Conservation (phyloP, 2,888 invertebrate genomes). For the Hirudinaria manillensis region DNA sequence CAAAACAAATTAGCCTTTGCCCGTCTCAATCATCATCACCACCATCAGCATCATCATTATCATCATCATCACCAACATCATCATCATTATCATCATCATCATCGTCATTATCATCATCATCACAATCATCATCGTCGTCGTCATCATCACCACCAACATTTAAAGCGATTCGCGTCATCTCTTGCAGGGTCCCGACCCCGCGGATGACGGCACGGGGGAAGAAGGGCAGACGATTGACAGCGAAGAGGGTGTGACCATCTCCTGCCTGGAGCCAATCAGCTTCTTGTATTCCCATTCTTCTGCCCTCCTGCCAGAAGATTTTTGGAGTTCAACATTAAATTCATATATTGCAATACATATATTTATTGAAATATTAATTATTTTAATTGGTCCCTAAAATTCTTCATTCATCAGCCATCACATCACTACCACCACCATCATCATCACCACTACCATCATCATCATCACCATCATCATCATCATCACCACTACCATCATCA, state of each 20-base stretch:
- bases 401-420: no score
- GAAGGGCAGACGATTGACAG: background rate
- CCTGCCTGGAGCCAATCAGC: slow-evolving; percentile 1
- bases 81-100: background rate
- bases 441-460: background rate
- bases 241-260: background rate
- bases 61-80: slow-evolving; percentile 5
- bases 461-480: background rate
- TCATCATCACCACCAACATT: background rate
- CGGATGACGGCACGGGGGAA: background rate
- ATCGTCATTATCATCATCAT: slow-evolving; percentile 6
- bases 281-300: slow-evolving; percentile 28
- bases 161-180: background rate
- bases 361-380: no score
- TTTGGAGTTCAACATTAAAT: background rate
- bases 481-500: background rate
- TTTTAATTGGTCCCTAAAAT: no score
- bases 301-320: slow-evolving; percentile 11
- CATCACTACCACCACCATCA: background rate
- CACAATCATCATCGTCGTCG: background rate
- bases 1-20: no score
- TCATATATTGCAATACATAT: background rate
- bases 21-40: slow-evolving; percentile 5
- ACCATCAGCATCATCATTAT: background rate
- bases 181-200: background rate